Percentiles rank a stretch among this genome's conserved stretches.
Evolutionary conservation across 53 echinoderm and acorn worm genomes (phyloP).

Genomic region (Echinometra lucunter): DNA sequence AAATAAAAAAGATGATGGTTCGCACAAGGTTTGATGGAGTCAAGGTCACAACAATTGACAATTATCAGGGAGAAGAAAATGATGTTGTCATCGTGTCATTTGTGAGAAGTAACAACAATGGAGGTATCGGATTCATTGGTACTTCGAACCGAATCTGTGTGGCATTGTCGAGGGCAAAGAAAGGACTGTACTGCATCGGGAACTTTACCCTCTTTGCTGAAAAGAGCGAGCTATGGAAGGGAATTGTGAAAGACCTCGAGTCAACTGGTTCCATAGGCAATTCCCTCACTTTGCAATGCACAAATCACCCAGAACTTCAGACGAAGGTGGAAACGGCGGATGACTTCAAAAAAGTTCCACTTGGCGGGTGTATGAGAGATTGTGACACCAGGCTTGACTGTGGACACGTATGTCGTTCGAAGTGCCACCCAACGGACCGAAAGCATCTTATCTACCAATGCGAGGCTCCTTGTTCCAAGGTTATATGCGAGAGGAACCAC

Average conservation of each 20-base stretch:
- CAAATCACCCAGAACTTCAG: constrained; percentile 74
- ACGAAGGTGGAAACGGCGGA: constrained; percentile 41
- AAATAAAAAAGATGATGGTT: constrained; percentile 70
- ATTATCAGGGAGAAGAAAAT: constrained; percentile 92
- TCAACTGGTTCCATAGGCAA: constrained; percentile 55
- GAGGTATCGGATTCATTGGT: constrained; percentile 78
- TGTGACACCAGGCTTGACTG: constrained; percentile 75
- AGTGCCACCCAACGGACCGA: constrained; percentile 77
- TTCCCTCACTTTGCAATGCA: constrained; percentile 69
- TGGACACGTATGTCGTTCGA: constrained; percentile 74
- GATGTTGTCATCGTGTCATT: constrained; percentile 88
- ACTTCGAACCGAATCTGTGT: constrained; percentile 85
- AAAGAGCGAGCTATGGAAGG: constrained; percentile 75
- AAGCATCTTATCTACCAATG: constrained; percentile 72
- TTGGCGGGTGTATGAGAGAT: constrained; percentile 74
- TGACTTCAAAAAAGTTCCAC: constrained; percentile 78
- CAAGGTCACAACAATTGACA: constrained; percentile 81
- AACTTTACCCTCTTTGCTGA: constrained; percentile 74
- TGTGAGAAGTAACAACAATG: constrained; percentile 85
- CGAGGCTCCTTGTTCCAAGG: constrained; percentile 56
- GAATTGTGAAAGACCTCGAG: constrained; percentile 68
- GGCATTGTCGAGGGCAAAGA: constrained; percentile 83
- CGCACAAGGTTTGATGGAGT: constrained; percentile 72
- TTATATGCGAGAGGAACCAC: constrained; percentile 16
- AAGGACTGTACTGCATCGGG: constrained; percentile 85